Conservation (phyloP, 2,888 invertebrate species). For the Orchesellides sinensis region DNA sequence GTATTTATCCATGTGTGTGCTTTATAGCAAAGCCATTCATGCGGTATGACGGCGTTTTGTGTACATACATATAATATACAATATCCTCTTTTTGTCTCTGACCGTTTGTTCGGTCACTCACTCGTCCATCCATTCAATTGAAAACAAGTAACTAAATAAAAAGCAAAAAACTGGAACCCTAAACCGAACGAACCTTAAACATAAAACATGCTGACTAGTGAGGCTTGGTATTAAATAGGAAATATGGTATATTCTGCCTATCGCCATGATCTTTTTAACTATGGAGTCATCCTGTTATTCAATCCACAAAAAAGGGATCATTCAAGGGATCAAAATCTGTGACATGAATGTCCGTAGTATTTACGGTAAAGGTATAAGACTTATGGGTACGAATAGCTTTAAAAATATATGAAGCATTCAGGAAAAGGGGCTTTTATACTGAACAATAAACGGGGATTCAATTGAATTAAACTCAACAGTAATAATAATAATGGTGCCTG, state of each 20-base stretch:
- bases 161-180: slow-evolving; percentile 13
- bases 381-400: not conserved
- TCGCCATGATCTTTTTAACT: not conserved
- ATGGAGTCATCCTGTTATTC: slow-evolving; percentile 40
- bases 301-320: slow-evolving; percentile 46
- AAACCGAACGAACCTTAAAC: no score
- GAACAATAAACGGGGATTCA: slow-evolving; percentile 63
- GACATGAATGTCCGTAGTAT: slow-evolving; percentile 5
- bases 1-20: slow-evolving; percentile 33
- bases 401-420: slow-evolving; percentile 14
- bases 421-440: slow-evolving; percentile 56
- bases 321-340: slow-evolving; percentile 42
- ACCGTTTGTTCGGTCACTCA: not conserved
- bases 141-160: slow-evolving; percentile 48
- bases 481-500: slow-evolving; percentile 35
- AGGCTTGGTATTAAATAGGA: not conserved
- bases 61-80: no score
- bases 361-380: not conserved
- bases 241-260: not conserved
- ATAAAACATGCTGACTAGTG: no score
- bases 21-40: slow-evolving; percentile 40
- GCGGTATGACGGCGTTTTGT: slow-evolving; percentile 27
- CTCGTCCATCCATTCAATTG: slow-evolving; percentile 37
- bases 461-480: slow-evolving; percentile 58
- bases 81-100: no score